A percentile compares a stretch with the other conserved stretches of the same genome.
phyloP scores from a whole-genome alignment of 2,797 vertebrate species.

The Hydrophis major region DNA sequence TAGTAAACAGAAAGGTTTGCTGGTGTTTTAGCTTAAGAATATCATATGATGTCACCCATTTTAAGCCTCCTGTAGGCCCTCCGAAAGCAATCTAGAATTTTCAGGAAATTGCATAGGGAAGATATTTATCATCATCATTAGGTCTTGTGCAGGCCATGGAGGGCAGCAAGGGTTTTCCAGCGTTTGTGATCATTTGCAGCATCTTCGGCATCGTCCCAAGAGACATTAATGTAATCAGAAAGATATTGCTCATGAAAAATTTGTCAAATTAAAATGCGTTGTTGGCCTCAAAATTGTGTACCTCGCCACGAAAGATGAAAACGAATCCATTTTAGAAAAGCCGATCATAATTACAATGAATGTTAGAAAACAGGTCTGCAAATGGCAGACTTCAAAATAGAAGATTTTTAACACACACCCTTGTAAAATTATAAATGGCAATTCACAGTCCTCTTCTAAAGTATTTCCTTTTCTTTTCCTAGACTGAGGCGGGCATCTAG shows the following conservation, averaged over 20 bases:
- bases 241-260: background rate
- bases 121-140: too few relatives aligned
- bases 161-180: too few relatives aligned
- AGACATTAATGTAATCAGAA: too few relatives aligned
- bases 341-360: background rate
- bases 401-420: background rate
- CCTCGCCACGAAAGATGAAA: background rate
- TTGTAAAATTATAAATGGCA: background rate
- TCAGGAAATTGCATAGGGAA: background rate
- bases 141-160: too few relatives aligned
- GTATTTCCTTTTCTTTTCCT: background rate
- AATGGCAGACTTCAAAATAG: background rate
- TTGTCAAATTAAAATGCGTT: background rate
- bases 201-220: too few relatives aligned
- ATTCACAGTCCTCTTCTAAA: background rate
- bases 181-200: too few relatives aligned
- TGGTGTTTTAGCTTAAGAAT: too few relatives aligned
- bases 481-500: background rate
- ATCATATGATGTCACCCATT: too few relatives aligned
- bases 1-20: too few relatives aligned
- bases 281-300: background rate
- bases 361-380: background rate
- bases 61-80: too few relatives aligned
- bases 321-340: background rate
- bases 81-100: background rate